Conservation (phyloP, 2,888 invertebrate genomes). For the Teinopalpus imperialis region DNA sequence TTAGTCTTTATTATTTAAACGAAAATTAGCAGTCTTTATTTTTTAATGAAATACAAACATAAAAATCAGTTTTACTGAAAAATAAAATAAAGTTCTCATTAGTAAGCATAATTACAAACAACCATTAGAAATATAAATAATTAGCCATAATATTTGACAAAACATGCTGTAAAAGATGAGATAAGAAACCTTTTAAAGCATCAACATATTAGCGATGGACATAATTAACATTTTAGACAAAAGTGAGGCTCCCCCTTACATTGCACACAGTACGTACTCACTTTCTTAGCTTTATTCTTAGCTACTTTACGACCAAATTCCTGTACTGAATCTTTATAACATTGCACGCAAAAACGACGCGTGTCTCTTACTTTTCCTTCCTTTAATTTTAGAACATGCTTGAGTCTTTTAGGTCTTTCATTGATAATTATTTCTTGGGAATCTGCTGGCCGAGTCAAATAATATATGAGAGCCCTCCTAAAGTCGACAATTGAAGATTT, state of each 20-base stretch:
- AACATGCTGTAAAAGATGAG: no score
- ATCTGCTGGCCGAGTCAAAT: slow-evolving; percentile 32
- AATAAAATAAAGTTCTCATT: no score
- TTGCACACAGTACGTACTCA: slow-evolving; percentile 36
- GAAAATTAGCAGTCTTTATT: no score
- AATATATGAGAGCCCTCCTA: slow-evolving; percentile 30
- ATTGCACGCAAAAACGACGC: slow-evolving; percentile 37
- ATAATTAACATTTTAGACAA: no score
- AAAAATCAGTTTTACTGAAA: no score
- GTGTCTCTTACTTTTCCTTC: slow-evolving; percentile 38
- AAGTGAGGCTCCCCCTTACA: slow-evolving; percentile 36
- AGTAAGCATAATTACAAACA: no score
- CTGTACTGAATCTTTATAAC: slow-evolving; percentile 37
- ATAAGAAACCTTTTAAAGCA: no score
- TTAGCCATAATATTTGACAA: no score
- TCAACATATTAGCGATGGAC: no score
- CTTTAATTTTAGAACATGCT: slow-evolving; percentile 36
- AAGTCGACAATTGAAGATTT: slow-evolving; percentile 31
- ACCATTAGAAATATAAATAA: no score
- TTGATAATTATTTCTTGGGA: slow-evolving; percentile 35
- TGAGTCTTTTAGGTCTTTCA: slow-evolving; percentile 37
- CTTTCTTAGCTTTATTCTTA: slow-evolving; percentile 40
- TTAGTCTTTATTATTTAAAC: no score
- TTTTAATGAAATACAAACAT: no score
- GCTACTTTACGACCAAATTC: slow-evolving; percentile 37